Evolutionary conservation across 2,113 vertebrate genomes (phyloP).

Genomic region (Phodopus roborovskii): DNA sequence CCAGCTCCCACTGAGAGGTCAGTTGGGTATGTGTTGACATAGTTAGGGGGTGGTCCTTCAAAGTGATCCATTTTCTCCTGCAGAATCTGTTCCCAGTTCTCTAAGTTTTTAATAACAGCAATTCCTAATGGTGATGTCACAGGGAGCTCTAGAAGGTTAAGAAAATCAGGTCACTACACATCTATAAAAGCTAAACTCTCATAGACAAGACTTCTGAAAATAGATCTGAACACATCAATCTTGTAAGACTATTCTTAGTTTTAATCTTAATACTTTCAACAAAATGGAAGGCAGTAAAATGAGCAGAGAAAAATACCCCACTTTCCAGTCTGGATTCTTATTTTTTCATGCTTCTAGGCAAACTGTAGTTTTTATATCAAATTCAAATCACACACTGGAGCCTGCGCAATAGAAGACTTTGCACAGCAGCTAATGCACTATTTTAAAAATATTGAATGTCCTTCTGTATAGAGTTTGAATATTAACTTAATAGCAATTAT

Average conservation of each 20-base stretch:
- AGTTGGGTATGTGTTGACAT: conserved; percentile 94
- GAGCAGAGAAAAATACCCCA: neutral
- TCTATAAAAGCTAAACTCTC: conserved; percentile 32
- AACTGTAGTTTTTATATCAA: neutral
- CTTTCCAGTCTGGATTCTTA: neutral
- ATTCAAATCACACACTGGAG: conserved; percentile 4
- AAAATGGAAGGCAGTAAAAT: conserved; percentile 38
- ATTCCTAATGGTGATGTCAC: conserved; percentile 95
- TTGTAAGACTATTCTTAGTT: neutral
- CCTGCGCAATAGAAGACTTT: conserved; percentile 24
- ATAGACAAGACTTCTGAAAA: conserved; percentile 41
- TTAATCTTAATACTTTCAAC: conserved; percentile 23
- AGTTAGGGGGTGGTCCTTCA: conserved; percentile 96
- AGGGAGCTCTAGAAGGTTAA: conserved; percentile 91
- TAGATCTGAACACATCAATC: conserved; percentile 24
- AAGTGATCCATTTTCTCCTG: conserved; percentile 96
- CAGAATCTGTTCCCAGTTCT: conserved; percentile 97
- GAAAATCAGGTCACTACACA: conserved; percentile 23
- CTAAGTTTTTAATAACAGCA: conserved; percentile 95
- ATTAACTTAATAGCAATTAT: conserved; percentile 8
- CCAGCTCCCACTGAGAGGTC: conserved; percentile 91
- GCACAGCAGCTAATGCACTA: neutral
- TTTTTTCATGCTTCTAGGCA: neutral
- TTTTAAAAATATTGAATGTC: neutral
- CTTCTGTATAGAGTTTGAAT: conserved; percentile 34